Conservation (phyloP, 2,113 vertebrate genomes). For the Lophius piscatorius region DNA sequence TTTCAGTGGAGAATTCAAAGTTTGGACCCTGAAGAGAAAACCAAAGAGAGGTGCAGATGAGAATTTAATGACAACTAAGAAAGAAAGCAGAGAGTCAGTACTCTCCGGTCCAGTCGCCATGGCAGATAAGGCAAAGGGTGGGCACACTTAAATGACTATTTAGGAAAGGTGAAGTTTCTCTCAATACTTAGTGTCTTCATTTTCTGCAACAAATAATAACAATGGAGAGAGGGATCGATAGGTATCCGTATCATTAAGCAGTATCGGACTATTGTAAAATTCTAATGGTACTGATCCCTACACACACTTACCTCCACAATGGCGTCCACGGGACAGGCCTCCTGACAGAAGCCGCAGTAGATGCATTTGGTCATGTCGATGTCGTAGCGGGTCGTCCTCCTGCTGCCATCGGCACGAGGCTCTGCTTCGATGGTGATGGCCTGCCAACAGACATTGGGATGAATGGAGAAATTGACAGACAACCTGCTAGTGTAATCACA, state of each 20-base stretch:
- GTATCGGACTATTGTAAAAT: no score
- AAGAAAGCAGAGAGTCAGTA: no score
- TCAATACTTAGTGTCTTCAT: no score
- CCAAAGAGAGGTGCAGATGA: background rate
- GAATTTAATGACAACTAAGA: background rate
- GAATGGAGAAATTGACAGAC: background rate
- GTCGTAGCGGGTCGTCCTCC: conserved; percentile 92
- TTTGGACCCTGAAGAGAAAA: conserved; percentile 81
- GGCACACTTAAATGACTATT: no score
- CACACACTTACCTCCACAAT: conserved; percentile 87
- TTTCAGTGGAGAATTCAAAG: conserved; percentile 96
- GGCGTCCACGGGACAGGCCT: conserved; percentile 93
- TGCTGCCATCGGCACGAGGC: conserved; percentile 88
- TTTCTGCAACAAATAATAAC: no score
- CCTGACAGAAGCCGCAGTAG: conserved; percentile 96
- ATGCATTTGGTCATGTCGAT: conserved; percentile 98
- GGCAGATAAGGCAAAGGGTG: no score
- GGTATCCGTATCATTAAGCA: no score
- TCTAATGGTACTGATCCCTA: no score
- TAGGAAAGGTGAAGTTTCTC: no score
- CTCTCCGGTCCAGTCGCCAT: no score
- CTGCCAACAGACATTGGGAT: conserved; percentile 64
- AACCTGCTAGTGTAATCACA: background rate
- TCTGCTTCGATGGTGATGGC: conserved; percentile 96
- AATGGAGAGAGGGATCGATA: no score